A percentile compares a stretch with the other conserved stretches of the same genome.
These are phyloP conservation scores for Sitta carolinensis DNA, from an alignment of 2,797 vertebrate species.

Conservation along the genomic window DNA sequence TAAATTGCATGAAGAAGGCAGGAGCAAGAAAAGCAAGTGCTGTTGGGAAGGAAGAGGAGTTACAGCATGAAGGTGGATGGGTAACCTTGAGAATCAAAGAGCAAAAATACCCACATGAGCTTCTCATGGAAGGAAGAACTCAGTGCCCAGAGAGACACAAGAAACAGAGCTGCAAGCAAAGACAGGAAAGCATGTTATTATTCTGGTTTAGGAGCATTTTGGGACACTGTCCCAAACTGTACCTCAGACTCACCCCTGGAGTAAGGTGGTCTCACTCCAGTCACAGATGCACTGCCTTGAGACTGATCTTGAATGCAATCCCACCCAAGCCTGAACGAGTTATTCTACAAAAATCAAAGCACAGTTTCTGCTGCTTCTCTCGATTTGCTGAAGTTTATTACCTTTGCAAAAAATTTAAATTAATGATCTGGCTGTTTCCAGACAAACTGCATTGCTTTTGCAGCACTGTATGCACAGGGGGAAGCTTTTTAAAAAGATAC, in stretches of 20 bases:
- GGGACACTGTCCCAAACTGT: neutral
- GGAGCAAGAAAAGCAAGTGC: neutral
- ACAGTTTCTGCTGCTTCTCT: neutral
- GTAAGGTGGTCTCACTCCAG: neutral
- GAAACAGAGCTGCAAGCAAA: neutral
- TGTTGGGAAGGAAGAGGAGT: neutral
- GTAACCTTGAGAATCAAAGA: neutral
- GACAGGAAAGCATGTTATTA: neutral
- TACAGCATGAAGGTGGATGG: neutral
- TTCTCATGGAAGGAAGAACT: neutral
- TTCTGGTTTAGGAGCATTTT: neutral
- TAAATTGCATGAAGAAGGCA: neutral
- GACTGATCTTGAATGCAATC: neutral
- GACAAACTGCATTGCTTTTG: neutral
- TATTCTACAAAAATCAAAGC: neutral
- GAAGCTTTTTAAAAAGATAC: neutral
- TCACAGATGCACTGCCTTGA: neutral
- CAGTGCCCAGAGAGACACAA: neutral
- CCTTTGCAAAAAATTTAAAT: neutral
- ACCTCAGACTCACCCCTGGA: neutral
- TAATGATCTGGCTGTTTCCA: neutral
- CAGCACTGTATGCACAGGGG: neutral
- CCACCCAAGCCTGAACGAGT: neutral
- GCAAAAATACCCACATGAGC: neutral
- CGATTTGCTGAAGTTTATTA: neutral